Percentiles rank a stretch among this genome's conserved stretches.
Conservation (phyloP, 2,113 vertebrate genomes). For the Lepisosteus osseus region DNA sequence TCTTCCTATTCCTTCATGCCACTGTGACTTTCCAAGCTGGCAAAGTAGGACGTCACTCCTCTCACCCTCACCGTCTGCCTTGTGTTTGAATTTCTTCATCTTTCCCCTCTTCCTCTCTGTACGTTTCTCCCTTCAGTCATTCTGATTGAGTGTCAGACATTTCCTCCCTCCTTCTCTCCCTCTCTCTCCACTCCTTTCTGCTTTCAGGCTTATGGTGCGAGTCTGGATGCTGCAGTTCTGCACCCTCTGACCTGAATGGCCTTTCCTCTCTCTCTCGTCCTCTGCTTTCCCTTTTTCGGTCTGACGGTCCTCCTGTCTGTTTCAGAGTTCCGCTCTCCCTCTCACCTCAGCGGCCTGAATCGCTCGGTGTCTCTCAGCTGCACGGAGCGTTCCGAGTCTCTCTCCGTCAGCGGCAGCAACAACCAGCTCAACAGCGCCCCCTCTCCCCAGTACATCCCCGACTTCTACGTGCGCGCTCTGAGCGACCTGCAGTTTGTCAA, state of each 20-base stretch:
- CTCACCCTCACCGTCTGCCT: not conserved
- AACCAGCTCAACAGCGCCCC: slow-evolving; percentile 66
- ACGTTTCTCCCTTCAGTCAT: not conserved
- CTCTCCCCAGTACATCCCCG: slow-evolving; percentile 75
- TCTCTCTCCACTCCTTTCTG: not conserved
- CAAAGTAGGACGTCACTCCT: too few relatives aligned
- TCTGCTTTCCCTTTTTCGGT: not conserved
- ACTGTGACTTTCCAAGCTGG: too few relatives aligned
- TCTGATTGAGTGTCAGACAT: not conserved
- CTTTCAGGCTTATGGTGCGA: not conserved
- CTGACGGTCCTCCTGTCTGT: slow-evolving; percentile 20
- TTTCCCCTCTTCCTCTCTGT: not conserved
- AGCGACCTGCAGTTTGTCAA: slow-evolving; percentile 89
- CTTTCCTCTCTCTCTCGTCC: not conserved
- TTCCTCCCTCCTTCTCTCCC: not conserved
- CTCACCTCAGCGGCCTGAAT: slow-evolving; percentile 76
- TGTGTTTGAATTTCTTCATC: not conserved
- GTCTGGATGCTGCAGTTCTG: not conserved
- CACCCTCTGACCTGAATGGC: not conserved
- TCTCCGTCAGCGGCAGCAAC: slow-evolving; percentile 65
- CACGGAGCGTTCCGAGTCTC: slow-evolving; percentile 72
- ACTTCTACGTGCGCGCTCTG: slow-evolving; percentile 89
- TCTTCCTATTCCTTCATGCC: not conserved
- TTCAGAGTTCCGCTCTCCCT: slow-evolving; percentile 81
- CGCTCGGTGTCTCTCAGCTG: slow-evolving; percentile 83